Percentiles rank a stretch among this genome's conserved stretches.
phyloP scores from a whole-genome alignment of 2,113 vertebrate species.

The Macroglossus sobrinus region DNA sequence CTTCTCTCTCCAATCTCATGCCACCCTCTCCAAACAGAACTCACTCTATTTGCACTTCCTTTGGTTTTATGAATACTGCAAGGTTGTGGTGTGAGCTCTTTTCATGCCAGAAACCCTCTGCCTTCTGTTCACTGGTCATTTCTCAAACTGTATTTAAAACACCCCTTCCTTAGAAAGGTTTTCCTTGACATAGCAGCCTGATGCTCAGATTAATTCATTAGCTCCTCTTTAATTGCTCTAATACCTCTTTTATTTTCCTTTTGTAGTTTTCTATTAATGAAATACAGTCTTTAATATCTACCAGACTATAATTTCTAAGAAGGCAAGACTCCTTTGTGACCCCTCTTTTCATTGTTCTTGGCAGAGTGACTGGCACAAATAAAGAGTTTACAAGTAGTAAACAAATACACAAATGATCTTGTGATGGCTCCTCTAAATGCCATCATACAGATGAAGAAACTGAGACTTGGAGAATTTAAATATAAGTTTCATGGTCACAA shows the following conservation, averaged over 20 bases:
- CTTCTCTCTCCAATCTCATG: background rate
- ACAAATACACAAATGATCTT: background rate
- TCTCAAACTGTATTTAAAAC: background rate
- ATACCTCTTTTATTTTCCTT: background rate
- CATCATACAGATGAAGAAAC: background rate
- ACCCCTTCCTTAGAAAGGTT: background rate
- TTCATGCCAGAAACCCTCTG: background rate
- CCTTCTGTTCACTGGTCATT: background rate
- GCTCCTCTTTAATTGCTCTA: background rate
- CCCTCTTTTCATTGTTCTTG: background rate
- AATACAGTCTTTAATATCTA: background rate
- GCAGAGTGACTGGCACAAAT: background rate
- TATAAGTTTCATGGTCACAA: background rate
- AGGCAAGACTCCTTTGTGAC: background rate
- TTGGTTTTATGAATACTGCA: background rate
- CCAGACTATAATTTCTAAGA: background rate
- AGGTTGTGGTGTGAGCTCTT: background rate
- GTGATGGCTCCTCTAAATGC: background rate
- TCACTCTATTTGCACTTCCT: background rate
- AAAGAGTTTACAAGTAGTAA: background rate
- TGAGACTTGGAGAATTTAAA: background rate
- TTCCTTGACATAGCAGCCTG: background rate
- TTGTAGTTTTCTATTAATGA: background rate
- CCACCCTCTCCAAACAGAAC: background rate
- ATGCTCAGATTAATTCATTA: background rate